A percentile compares a stretch with the other conserved stretches of the same genome.
Evolutionary conservation across 2,113 vertebrate genomes (phyloP).

Genomic region (Abramis brama): DNA sequence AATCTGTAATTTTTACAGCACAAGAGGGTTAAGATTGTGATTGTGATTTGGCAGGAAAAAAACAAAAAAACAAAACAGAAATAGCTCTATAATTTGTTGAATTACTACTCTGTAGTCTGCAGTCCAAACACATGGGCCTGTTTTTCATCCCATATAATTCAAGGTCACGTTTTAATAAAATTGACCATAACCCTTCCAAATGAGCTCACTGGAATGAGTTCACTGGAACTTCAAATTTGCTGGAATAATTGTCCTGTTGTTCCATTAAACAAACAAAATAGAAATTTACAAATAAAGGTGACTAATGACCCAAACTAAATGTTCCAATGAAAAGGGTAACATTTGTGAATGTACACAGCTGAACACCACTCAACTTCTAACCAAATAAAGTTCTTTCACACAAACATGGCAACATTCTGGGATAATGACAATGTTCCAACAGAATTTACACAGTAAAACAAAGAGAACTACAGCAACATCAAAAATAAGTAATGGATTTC

Average conservation of each 20-base stretch:
- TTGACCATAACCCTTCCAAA: neutral
- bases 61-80: no score
- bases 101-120: neutral
- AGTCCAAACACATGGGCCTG: neutral
- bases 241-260: neutral
- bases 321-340: neutral
- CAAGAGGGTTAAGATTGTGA: neutral
- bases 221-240: neutral
- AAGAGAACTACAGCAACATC: neutral
- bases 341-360: constrained; percentile 1
- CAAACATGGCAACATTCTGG: constrained; percentile 19
- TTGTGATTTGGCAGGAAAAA: neutral
- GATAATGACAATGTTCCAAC: neutral
- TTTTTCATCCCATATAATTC: neutral
- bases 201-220: neutral
- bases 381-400: neutral
- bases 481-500: neutral
- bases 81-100: neutral
- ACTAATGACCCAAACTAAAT: neutral
- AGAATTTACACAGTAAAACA: neutral
- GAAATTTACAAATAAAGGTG: neutral
- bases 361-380: constrained; percentile 6
- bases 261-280: neutral
- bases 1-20: no score
- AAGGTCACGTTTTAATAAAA: neutral